Conservation (phyloP, 1,140 invertebrate species). For the Brevipalpus yothersi region DNA sequence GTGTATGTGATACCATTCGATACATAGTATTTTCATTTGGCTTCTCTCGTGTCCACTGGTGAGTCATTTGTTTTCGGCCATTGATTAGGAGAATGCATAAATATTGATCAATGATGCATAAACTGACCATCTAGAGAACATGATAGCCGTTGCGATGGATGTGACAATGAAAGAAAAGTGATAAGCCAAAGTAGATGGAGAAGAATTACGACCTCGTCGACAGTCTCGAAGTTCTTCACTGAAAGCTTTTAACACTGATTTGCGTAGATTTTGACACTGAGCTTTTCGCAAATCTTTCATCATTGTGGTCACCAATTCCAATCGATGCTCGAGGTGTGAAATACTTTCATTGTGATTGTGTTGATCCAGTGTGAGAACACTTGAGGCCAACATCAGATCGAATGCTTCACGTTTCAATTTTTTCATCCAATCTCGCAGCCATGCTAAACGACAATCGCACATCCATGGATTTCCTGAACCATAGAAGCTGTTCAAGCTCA, state of each 20-base stretch:
- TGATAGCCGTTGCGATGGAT: not conserved
- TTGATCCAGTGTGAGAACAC: not conserved
- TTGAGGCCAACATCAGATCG: not conserved
- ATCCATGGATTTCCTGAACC: not conserved
- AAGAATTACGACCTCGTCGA: not conserved
- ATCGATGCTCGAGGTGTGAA: not conserved
- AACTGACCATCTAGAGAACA: too few species aligned
- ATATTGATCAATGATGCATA: too few species aligned
- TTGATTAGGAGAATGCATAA: too few species aligned
- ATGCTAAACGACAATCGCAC: not conserved
- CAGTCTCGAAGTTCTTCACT: not conserved
- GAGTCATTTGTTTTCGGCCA: too few species aligned
- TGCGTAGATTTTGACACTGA: not conserved
- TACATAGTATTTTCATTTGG: too few species aligned
- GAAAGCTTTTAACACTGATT: conserved; percentile 1
- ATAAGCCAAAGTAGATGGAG: not conserved
- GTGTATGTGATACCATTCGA: too few species aligned
- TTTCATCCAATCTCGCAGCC: not conserved
- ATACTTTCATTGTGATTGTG: not conserved
- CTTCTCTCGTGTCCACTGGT: too few species aligned
- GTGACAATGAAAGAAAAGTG: not conserved
- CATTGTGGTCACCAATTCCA: not conserved
- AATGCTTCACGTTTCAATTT: not conserved
- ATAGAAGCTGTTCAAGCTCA: not conserved
- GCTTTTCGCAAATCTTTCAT: not conserved